Percentiles rank a stretch among this genome's conserved stretches.
phyloP scores from a whole-genome alignment of 2,113 vertebrate genomes.

The Miniopterus natalensis region DNA sequence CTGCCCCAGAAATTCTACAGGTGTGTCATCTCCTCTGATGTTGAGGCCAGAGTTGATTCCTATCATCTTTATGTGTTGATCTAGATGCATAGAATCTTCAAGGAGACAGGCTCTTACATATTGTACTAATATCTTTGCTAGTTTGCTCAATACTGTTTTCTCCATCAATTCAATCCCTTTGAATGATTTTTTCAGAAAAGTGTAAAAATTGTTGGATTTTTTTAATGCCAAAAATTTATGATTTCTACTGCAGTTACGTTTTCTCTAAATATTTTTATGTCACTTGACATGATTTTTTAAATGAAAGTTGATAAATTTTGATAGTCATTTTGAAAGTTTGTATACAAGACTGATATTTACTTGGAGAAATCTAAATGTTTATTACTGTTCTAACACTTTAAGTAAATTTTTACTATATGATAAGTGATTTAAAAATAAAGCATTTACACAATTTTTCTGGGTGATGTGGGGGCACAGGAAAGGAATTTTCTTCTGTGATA shows the following conservation, averaged over 20 bases:
- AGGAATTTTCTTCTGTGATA: neutral
- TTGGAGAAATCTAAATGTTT: neutral
- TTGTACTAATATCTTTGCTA: neutral
- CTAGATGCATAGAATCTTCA: neutral
- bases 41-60: neutral
- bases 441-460: neutral
- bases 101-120: neutral
- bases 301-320: neutral
- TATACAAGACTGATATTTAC: neutral
- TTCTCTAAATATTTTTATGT: neutral
- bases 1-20: neutral
- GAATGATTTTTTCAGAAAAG: neutral
- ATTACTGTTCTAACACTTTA: neutral
- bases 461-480: neutral
- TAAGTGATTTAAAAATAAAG: neutral
- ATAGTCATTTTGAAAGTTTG: neutral
- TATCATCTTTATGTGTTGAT: neutral
- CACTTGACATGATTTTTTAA: neutral
- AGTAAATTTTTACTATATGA: neutral
- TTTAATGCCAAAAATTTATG: neutral
- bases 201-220: neutral
- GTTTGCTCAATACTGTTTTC: neutral
- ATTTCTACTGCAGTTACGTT: neutral
- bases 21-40: neutral
- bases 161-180: neutral